Percentiles rank a stretch among this genome's conserved stretches.
Conservation (phyloP, 1,140 invertebrate species). For the Temnothorax curvispinosus region DNA sequence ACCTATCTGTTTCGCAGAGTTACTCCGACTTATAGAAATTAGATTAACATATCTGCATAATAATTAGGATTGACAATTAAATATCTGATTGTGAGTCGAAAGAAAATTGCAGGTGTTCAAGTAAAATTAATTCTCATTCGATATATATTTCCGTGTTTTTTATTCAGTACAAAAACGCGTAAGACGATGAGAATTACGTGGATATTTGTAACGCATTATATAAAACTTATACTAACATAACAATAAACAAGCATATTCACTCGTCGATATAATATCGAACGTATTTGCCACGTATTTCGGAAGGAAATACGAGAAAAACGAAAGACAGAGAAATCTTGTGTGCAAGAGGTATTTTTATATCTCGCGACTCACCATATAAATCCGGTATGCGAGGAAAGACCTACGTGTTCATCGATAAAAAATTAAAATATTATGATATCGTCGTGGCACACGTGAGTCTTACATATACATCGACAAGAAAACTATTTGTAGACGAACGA, state of each 20-base stretch:
- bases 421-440: constrained; percentile 21
- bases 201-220: not conserved
- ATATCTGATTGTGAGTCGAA: not conserved
- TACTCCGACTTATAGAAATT: not conserved
- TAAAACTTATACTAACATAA: not conserved
- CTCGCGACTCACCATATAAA: constrained; percentile 25
- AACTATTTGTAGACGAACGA: not conserved
- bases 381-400: constrained; percentile 24
- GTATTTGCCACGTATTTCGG: not conserved
- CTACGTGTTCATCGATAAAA: constrained; percentile 15
- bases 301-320: not conserved
- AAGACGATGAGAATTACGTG: not conserved
- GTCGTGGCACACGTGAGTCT: not conserved
- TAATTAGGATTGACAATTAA: not conserved
- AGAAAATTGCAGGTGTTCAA: not conserved
- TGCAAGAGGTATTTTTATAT: not conserved
- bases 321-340: not conserved
- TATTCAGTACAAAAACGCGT: not conserved
- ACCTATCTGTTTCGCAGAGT: not conserved
- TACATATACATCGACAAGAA: not conserved
- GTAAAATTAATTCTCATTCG: not conserved
- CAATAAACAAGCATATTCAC: not conserved
- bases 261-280: not conserved
- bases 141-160: not conserved
- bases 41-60: not conserved